Conservation (phyloP, 1,140 invertebrate genomes). For the Medauroidea extradentata region DNA sequence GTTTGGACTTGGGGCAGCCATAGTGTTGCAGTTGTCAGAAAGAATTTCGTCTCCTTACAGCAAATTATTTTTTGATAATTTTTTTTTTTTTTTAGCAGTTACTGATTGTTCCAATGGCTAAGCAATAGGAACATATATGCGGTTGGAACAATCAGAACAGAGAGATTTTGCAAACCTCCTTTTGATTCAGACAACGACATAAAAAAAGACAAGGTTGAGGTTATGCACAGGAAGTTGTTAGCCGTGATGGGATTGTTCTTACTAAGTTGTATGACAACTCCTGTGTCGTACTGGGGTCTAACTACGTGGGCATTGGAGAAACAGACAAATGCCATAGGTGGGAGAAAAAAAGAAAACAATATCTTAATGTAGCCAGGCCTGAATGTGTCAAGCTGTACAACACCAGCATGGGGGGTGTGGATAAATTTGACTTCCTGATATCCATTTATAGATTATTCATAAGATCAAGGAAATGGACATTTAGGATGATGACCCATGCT, state of each 20-base stretch:
- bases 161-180: slow-evolving; percentile 24
- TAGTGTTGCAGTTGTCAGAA: no score
- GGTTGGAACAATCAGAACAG: slow-evolving; percentile 33
- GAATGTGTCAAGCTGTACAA: slow-evolving; percentile 39
- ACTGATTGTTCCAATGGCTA: slow-evolving; percentile 36
- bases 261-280: slow-evolving; percentile 22
- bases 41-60: no score
- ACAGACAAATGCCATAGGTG: slow-evolving; percentile 25
- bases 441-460: no score
- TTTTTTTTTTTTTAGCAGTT: slow-evolving; percentile 33
- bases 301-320: slow-evolving; percentile 18
- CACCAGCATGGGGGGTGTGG: slow-evolving; percentile 36
- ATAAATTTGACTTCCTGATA: no score
- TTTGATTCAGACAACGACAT: slow-evolving; percentile 37
- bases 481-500: slow-evolving; percentile 31
- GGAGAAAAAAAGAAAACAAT: slow-evolving; percentile 33
- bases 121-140: slow-evolving; percentile 39
- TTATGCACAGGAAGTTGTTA: not conserved
- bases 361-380: slow-evolving; percentile 33
- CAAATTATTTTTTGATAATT: slow-evolving; percentile 7
- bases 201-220: slow-evolving; percentile 28
- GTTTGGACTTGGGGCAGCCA: no score
- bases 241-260: slow-evolving; percentile 24
- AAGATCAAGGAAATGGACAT: no score
- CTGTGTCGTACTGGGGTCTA: slow-evolving; percentile 13